Percentiles rank a stretch among this genome's conserved stretches.
phyloP scores from a whole-genome alignment of 2,797 vertebrate genomes.

The Brotula barbata region DNA sequence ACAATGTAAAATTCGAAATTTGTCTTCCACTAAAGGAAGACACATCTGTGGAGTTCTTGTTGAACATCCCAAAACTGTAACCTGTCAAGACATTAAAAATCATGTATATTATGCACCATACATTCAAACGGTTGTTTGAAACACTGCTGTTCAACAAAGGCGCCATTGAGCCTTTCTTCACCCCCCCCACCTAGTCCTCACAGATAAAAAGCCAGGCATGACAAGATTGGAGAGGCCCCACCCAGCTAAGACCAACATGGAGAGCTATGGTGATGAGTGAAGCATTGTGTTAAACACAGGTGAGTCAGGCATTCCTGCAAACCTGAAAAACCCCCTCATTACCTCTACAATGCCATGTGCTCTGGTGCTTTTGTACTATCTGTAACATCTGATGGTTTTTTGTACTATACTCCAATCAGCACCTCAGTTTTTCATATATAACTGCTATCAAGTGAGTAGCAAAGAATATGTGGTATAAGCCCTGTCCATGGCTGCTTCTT shows the following conservation, averaged over 20 bases:
- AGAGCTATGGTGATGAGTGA: conserved; percentile 27
- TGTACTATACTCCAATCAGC: neutral
- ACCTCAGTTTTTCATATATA: neutral
- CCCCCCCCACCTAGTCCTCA: conserved; percentile 21
- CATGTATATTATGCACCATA: no score
- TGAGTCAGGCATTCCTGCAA: conserved; percentile 57
- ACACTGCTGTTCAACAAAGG: conserved; percentile 36
- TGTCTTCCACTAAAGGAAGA: no score
- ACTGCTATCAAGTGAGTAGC: neutral
- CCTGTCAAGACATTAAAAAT: no score
- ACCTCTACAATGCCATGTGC: neutral
- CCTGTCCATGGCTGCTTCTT: neutral
- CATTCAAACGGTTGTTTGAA: neutral
- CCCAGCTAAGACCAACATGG: conserved; percentile 37
- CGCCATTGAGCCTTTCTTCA: conserved; percentile 27
- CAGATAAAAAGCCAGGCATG: conserved; percentile 59
- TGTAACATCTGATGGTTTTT: neutral
- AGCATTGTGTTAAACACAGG: conserved; percentile 35
- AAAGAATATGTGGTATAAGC: neutral
- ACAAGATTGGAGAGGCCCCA: conserved; percentile 48
- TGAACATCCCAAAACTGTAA: no score
- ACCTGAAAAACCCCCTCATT: conserved; percentile 53
- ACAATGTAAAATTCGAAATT: no score
- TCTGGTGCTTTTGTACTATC: neutral
- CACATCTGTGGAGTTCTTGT: no score